Evolutionary conservation across 2,113 vertebrate species (phyloP).

Genomic region (Catagonus wagneri): DNA sequence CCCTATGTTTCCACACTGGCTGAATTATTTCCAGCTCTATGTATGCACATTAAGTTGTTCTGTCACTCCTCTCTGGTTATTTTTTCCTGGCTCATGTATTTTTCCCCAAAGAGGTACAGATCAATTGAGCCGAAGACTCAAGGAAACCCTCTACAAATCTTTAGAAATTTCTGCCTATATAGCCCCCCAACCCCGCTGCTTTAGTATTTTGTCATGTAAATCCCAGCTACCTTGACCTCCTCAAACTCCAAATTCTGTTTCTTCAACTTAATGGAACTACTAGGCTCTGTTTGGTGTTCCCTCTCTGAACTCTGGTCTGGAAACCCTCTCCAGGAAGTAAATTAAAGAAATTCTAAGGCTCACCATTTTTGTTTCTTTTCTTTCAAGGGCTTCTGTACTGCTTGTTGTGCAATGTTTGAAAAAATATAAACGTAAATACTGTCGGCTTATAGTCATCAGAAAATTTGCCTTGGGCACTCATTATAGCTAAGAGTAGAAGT

Average conservation of each 20-base stretch:
- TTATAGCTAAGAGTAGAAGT: not conserved
- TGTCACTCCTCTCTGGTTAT: not conserved
- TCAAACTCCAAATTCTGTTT: not conserved
- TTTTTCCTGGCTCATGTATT: not conserved
- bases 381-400: not conserved
- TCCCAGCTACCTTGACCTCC: not conserved
- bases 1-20: too few species aligned
- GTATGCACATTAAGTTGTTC: too few species aligned
- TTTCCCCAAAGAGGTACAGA: not conserved
- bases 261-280: not conserved
- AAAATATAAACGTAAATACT: not conserved
- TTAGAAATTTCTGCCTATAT: not conserved
- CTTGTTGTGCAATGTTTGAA: not conserved
- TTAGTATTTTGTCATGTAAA: not conserved
- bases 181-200: not conserved
- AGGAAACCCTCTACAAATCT: not conserved
- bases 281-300: too few species aligned
- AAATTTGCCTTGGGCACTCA: not conserved
- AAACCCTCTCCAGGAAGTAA: not conserved
- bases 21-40: not conserved
- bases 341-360: not conserved
- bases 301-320: not conserved
- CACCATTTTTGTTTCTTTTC: not conserved
- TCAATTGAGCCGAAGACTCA: not conserved
- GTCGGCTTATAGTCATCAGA: not conserved